Conservation (phyloP, 2,797 vertebrate genomes). For the Phalloptychus januarius region DNA sequence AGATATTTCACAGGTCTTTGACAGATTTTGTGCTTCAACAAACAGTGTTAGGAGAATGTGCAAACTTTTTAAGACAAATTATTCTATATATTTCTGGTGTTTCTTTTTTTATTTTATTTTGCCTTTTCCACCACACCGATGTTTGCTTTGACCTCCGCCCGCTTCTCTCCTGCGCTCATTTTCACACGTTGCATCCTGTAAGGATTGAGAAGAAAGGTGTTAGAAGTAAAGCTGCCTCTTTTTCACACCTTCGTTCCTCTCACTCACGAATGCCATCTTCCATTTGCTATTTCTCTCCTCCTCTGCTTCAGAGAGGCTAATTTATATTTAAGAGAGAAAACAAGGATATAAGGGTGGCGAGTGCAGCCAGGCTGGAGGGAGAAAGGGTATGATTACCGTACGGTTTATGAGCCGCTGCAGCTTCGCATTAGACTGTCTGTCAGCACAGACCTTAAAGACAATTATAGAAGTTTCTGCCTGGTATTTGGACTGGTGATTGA, state of each 20-base stretch:
- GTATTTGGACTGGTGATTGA: slow-evolving; percentile 18
- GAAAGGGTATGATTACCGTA: slow-evolving; percentile 23
- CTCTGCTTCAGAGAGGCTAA: slow-evolving; percentile 56
- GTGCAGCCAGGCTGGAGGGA: slow-evolving; percentile 9
- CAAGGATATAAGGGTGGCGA: slow-evolving; percentile 10
- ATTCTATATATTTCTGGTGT: slow-evolving; percentile 18
- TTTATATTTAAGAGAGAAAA: slow-evolving; percentile 40
- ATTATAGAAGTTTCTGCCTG: neutral
- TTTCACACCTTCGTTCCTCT: slow-evolving; percentile 60
- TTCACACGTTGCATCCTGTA: slow-evolving; percentile 69
- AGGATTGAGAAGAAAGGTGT: slow-evolving; percentile 67
- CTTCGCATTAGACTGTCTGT: neutral
- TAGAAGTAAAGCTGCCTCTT: slow-evolving; percentile 68
- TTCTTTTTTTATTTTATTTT: slow-evolving; percentile 30
- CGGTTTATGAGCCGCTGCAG: neutral
- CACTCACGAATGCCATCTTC: slow-evolving; percentile 18
- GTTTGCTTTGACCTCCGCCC: slow-evolving; percentile 59
- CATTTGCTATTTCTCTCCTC: slow-evolving; percentile 40
- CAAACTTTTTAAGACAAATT: slow-evolving; percentile 35
- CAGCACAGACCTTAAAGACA: slow-evolving; percentile 17
- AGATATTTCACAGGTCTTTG: slow-evolving; percentile 2
- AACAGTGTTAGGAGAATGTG: slow-evolving; percentile 5
- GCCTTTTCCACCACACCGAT: slow-evolving; percentile 43
- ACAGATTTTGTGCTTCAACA: neutral
- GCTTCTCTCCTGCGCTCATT: slow-evolving; percentile 59